Base-by-base conservation (phyloP, 2,797 vertebrate species). In the Neopelma chrysocephalum region DNA sequence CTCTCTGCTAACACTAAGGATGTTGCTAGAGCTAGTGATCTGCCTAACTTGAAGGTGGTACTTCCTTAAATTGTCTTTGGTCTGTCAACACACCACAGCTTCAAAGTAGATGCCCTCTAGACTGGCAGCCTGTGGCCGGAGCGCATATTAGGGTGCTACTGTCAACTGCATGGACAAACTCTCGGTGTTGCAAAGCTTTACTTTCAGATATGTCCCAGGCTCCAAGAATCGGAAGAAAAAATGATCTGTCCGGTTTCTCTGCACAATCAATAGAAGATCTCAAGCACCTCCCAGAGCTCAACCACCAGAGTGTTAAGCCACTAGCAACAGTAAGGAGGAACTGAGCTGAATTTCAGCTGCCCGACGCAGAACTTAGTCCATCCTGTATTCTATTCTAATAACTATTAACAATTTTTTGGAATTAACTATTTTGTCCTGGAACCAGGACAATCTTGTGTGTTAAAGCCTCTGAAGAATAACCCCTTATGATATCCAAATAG, bases 281-380 rank as follows among this genome's bases (percentile, higher is more conserved):
- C 50, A 15, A 58, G 10, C 34, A 57, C 18, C 6, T 85, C 13
- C 38, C n/a, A 58, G n/a, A 61, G 32, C 25, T 60, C 38, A 56
- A 31, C 12, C 23, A 29, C 23, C 5, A 14, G 8, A 68, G 27
- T n/a, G 27, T 34, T 50, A 77, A 65, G 47, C 54, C 29, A 70
- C 5, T 26, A 66, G 5, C 3, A 43, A 20, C 10, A 82, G 29
- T 26, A 27, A 51, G 58, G 31, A 88, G 47, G 22, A 87, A 79
- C 25, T 62, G 62, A 85, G 15, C 10, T 71, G 53, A 69, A 29
- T 51, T 45, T 65, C 38, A 72, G 27, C 36, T 80, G 45, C 27
- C 8, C 6, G 2, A 2, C 3, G 0, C 29, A 56, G 19, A 90
- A 40, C 5, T 31, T 25, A 43, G 25, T 56, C n/a, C 3, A 21